Percentiles rank a stretch among this genome's conserved stretches.
Conservation (phyloP, 2,888 invertebrate genomes). For the Cotesia congregata region DNA sequence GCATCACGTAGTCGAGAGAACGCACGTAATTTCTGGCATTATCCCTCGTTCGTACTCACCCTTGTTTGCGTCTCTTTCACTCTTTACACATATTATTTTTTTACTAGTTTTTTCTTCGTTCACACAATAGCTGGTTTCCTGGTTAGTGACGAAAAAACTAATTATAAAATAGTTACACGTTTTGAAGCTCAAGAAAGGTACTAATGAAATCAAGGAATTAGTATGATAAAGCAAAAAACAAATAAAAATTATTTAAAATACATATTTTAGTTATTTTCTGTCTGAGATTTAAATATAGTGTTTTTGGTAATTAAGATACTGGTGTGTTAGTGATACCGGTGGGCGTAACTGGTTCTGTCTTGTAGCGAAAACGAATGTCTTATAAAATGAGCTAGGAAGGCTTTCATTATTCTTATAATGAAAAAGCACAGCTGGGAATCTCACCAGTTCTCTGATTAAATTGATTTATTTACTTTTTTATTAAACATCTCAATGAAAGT, state of each 20-base stretch:
- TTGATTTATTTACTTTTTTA: constrained; percentile 4
- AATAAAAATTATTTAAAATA: neutral
- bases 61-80: constrained; percentile 47
- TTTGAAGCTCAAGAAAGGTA: constrained; percentile 43
- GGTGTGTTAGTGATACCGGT: constrained; percentile 35
- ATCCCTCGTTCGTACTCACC: constrained; percentile 34
- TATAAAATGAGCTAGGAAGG: constrained; percentile 38
- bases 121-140: constrained; percentile 12
- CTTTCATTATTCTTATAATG: constrained; percentile 35
- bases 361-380: constrained; percentile 39
- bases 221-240: constrained; percentile 4
- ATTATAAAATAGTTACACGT: constrained; percentile 63
- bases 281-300: neutral
- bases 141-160: constrained; percentile 57
- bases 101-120: constrained; percentile 22
- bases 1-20: constrained; percentile 56
- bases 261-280: neutral
- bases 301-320: constrained; percentile 42
- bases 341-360: constrained; percentile 32
- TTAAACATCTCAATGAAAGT: constrained; percentile 32
- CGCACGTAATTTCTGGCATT: constrained; percentile 38
- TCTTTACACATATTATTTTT: constrained; percentile 36
- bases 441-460: constrained; percentile 14
- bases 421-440: constrained; percentile 19
- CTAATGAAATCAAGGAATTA: constrained; percentile 53